Conservation (phyloP, 2,113 vertebrate genomes). For the Channa maculata region DNA sequence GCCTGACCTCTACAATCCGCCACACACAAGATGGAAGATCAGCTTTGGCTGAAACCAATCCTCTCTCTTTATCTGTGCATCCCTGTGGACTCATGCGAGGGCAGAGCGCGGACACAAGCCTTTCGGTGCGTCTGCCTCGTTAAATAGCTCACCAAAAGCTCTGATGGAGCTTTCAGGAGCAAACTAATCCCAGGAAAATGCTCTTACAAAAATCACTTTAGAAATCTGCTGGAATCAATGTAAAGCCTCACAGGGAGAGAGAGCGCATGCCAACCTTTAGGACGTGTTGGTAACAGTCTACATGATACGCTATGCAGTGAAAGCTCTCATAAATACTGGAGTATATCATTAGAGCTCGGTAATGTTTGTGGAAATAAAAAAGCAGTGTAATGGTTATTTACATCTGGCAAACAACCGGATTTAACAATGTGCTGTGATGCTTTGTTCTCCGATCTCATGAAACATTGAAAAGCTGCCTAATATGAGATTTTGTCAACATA, state of each 20-base stretch:
- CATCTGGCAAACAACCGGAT: slow-evolving; percentile 51
- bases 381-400: slow-evolving; percentile 46
- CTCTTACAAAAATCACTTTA: slow-evolving; percentile 84
- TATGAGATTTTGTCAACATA: slow-evolving; percentile 71
- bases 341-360: slow-evolving; percentile 44
- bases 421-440: slow-evolving; percentile 40
- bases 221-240: slow-evolving; percentile 80
- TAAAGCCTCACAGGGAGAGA: slow-evolving; percentile 68
- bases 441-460: slow-evolving; percentile 43
- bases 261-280: slow-evolving; percentile 66
- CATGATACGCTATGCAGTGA: slow-evolving; percentile 32
- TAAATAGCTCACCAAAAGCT: slow-evolving; percentile 81
- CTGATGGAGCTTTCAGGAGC: slow-evolving; percentile 78
- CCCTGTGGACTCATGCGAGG: slow-evolving; percentile 48
- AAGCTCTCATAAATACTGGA: slow-evolving; percentile 58
- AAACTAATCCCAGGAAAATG: slow-evolving; percentile 83
- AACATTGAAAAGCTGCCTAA: slow-evolving; percentile 60
- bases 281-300: slow-evolving; percentile 51
- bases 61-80: slow-evolving; percentile 69
- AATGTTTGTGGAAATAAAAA: slow-evolving; percentile 37
- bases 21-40: slow-evolving; percentile 68
- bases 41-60: slow-evolving; percentile 78
- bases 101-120: slow-evolving; percentile 44
- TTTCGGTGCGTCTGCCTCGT: slow-evolving; percentile 57
- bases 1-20: slow-evolving; percentile 57